Percentiles rank a stretch among this genome's conserved stretches.
Evolutionary conservation across 2,888 invertebrate genomes (phyloP).

Genomic region (Eristalinus aeneus): DNA sequence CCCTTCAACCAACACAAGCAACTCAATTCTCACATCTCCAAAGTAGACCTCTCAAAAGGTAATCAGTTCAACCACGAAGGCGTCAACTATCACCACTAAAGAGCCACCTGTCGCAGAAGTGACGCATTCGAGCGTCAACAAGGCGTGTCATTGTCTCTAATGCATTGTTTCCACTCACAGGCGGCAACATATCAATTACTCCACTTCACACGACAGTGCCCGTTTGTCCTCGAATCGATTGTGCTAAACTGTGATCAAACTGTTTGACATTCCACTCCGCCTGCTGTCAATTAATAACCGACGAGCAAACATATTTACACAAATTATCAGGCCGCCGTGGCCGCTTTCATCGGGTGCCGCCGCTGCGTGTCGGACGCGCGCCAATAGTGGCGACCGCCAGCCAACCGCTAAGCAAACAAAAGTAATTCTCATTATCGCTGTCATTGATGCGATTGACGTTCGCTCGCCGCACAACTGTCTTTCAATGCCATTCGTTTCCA

Average conservation of each 20-base stretch:
- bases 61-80: neutral
- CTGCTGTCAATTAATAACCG: constrained; percentile 46
- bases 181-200: constrained; percentile 11
- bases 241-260: constrained; percentile 41
- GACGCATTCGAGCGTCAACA: neutral
- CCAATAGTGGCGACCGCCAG: neutral
- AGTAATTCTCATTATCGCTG: constrained; percentile 45
- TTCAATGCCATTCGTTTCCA: constrained; percentile 33
- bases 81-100: neutral
- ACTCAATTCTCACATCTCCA: too few relatives aligned
- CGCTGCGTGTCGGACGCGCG: neutral
- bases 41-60: too few relatives aligned
- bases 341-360: neutral
- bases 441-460: constrained; percentile 57
- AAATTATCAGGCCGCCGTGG: constrained; percentile 17
- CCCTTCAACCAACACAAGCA: too few relatives aligned
- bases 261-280: constrained; percentile 26
- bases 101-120: neutral
- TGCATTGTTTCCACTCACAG: neutral
- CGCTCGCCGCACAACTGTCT: constrained; percentile 45
- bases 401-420: constrained; percentile 49
- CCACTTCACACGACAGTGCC: neutral
- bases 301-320: constrained; percentile 41
- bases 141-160: neutral
- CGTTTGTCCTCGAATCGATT: constrained; percentile 40